phyloP scores from a whole-genome alignment of 2,797 vertebrate genomes.

The Rhinoraja longicauda region DNA sequence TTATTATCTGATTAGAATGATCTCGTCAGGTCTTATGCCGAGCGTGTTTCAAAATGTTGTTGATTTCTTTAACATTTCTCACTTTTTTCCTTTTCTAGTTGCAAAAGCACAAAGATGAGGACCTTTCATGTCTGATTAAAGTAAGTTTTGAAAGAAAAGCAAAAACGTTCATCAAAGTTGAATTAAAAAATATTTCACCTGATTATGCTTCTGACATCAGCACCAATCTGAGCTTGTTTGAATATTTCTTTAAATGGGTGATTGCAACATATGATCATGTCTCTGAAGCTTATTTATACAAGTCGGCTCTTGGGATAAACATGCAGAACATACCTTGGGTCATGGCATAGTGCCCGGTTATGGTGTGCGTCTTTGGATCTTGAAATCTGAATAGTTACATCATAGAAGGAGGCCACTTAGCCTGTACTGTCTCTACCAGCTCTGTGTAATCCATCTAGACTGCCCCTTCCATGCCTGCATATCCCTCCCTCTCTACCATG shows the following conservation, averaged over 20 bases:
- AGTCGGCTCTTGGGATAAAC: no score
- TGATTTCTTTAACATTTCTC: neutral
- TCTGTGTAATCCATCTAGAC: no score
- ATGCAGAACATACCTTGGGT: neutral
- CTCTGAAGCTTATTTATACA: neutral
- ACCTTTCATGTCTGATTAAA: conserved; percentile 92
- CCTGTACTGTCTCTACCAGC: no score
- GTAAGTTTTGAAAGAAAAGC: conserved; percentile 55
- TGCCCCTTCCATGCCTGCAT: no score
- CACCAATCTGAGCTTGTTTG: neutral
- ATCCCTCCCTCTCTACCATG: no score
- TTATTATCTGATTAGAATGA: neutral
- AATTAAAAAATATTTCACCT: conserved; percentile 12
- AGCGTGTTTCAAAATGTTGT: conserved; percentile 21
- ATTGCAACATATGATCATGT: neutral
- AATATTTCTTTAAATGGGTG: neutral
- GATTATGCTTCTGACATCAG: neutral
- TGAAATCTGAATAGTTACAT: no score
- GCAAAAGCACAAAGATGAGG: conserved; percentile 94
- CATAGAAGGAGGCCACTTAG: no score
- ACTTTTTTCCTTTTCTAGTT: conserved; percentile 60
- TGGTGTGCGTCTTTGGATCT: no score
- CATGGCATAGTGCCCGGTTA: neutral
- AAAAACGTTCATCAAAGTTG: neutral
- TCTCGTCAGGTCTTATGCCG: neutral